Conservation (phyloP, 2,797 vertebrate species). For the Gymnocypris eckloni region DNA sequence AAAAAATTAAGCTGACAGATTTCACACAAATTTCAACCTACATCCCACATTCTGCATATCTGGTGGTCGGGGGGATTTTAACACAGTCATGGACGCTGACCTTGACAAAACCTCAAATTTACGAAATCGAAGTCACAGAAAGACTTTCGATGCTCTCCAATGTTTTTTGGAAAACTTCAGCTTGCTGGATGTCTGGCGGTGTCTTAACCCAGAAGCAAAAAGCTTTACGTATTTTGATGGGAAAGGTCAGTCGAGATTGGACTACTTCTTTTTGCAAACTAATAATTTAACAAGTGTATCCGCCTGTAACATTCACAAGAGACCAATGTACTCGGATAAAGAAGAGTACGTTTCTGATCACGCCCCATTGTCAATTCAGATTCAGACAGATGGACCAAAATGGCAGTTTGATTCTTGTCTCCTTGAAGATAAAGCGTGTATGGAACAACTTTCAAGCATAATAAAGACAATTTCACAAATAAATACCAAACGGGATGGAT, state of each 20-base stretch:
- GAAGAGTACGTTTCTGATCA: constrained; percentile 55
- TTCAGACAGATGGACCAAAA: constrained; percentile 37
- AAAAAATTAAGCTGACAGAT: constrained; percentile 43
- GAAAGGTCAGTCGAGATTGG: constrained; percentile 57
- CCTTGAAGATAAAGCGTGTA: constrained; percentile 32
- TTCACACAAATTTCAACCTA: not conserved
- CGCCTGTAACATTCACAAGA: constrained; percentile 47
- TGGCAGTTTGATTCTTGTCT: constrained; percentile 36
- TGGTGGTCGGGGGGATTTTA: constrained; percentile 59
- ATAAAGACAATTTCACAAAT: constrained; percentile 45
- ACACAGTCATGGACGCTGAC: constrained; percentile 51
- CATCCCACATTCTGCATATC: not conserved
- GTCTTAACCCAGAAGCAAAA: constrained; percentile 50
- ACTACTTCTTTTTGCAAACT: constrained; percentile 54
- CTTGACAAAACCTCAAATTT: constrained; percentile 55
- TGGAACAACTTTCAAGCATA: constrained; percentile 38
- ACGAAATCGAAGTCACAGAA: constrained; percentile 49
- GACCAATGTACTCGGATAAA: constrained; percentile 34
- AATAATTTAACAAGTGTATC: constrained; percentile 32
- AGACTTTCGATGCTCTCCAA: not conserved
- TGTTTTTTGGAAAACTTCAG: constrained; percentile 23
- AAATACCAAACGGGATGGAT: constrained; percentile 20
- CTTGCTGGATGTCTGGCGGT: constrained; percentile 56
- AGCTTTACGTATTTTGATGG: constrained; percentile 53
- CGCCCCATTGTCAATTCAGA: constrained; percentile 54